These are phyloP conservation scores for Hipposideros larvatus DNA, from an alignment of 2,797 vertebrate genomes.

Conservation along the genomic window DNA sequence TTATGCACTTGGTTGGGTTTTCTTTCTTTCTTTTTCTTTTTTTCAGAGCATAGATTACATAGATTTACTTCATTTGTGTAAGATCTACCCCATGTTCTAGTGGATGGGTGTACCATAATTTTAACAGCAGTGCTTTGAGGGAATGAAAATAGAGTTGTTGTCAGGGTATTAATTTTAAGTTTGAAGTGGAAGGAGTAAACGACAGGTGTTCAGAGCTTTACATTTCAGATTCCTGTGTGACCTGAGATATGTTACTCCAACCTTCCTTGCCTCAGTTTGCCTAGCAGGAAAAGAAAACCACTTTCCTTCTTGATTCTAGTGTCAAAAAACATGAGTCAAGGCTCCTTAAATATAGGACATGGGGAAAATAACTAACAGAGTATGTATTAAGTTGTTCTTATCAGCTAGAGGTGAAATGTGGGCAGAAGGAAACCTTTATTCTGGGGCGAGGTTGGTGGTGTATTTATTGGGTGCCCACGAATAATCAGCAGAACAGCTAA, in stretches of 20 bases:
- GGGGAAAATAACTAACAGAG: not conserved
- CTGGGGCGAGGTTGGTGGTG: not conserved
- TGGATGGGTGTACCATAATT: not conserved
- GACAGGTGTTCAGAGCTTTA: not conserved
- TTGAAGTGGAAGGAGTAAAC: not conserved
- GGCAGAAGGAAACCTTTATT: not conserved
- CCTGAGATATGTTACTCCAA: not conserved
- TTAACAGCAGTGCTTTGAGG: slow-evolving; percentile 52
- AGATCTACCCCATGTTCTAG: not conserved
- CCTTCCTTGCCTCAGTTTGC: slow-evolving; percentile 24
- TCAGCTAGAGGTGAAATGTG: not conserved
- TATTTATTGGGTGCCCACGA: not conserved
- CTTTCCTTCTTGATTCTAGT: not conserved
- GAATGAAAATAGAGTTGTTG: slow-evolving; percentile 47
- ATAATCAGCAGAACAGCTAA: not conserved
- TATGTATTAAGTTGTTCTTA: not conserved
- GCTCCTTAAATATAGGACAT: not conserved
- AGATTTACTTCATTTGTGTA: slow-evolving; percentile 51
- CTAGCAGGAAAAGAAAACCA: not conserved
- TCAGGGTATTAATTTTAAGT: slow-evolving; percentile 2
- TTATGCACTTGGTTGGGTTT: not conserved
- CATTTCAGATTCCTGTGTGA: not conserved
- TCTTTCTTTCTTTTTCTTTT: not conserved
- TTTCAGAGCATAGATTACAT: not conserved
- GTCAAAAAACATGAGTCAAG: not conserved